These are phyloP conservation scores for Drosophila recens DNA, from an alignment of 2,888 invertebrate genomes.

Conservation along the genomic window DNA sequence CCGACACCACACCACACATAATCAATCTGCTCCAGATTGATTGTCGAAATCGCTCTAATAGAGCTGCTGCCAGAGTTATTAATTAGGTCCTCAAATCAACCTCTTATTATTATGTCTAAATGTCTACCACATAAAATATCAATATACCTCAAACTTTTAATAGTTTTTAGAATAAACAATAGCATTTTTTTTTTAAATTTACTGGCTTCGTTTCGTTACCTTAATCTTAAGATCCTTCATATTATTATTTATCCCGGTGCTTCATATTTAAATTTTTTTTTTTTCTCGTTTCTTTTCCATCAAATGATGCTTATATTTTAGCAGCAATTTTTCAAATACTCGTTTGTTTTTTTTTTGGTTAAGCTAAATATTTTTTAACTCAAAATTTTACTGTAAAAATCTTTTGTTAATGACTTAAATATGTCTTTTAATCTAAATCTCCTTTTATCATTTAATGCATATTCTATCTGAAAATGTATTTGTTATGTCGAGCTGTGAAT, in stretches of 20 bases:
- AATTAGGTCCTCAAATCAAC: background rate
- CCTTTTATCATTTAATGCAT: background rate
- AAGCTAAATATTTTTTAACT: background rate
- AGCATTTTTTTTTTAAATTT: background rate
- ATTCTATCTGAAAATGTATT: background rate
- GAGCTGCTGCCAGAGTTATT: constrained; percentile 17
- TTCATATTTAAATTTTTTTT: too few species aligned
- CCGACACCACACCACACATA: constrained; percentile 47
- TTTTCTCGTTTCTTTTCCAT: background rate
- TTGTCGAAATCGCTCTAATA: constrained; percentile 38
- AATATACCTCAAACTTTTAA: too few species aligned
- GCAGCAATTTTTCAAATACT: too few species aligned
- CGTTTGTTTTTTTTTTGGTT: too few species aligned
- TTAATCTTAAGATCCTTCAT: too few species aligned
- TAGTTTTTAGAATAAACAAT: background rate
- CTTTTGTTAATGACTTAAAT: background rate
- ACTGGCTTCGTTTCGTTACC: background rate
- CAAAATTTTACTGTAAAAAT: background rate
- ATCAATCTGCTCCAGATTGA: constrained; percentile 59
- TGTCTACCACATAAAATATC: too few species aligned
- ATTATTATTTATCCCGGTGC: too few species aligned
- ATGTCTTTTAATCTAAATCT: background rate
- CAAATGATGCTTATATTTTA: too few species aligned
- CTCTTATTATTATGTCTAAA: too few species aligned
- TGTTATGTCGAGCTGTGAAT: constrained; percentile 1